Conservation (phyloP, 37 sponge, comb jelly and placozoan species). For the Oscarella lobularis region DNA sequence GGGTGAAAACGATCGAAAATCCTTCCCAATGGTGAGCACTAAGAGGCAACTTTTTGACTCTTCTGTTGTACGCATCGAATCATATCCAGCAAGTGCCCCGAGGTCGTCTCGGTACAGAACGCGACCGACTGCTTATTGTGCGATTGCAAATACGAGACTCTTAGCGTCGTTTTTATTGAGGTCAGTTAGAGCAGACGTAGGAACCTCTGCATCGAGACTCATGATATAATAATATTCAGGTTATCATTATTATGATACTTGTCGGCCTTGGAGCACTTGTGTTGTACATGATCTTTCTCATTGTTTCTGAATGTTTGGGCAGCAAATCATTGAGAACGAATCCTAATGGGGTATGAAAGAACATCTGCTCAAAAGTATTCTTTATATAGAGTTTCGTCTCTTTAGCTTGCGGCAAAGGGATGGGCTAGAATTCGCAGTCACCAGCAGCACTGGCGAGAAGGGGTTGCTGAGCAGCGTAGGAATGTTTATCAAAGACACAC, state of each 20-base stretch:
- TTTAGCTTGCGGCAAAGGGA: too few relatives aligned
- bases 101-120: too few relatives aligned
- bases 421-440: background rate
- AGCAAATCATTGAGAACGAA: background rate
- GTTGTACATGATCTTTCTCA: background rate
- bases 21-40: background rate
- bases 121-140: background rate
- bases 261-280: background rate
- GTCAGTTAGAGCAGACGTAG: background rate
- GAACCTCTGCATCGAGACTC: background rate
- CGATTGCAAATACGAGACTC: background rate
- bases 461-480: background rate
- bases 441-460: background rate
- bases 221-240: background rate
- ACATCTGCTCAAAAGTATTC: background rate
- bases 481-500: background rate
- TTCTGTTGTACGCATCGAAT: too few relatives aligned
- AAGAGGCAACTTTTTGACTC: background rate
- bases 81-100: background rate
- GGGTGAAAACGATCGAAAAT: background rate
- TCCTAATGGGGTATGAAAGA: too few relatives aligned
- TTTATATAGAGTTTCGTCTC: background rate
- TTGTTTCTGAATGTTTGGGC: background rate
- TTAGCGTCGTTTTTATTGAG: background rate
- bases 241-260: background rate